Conservation (phyloP, 1,140 invertebrate genomes). For the Caenorhabditis latens region DNA sequence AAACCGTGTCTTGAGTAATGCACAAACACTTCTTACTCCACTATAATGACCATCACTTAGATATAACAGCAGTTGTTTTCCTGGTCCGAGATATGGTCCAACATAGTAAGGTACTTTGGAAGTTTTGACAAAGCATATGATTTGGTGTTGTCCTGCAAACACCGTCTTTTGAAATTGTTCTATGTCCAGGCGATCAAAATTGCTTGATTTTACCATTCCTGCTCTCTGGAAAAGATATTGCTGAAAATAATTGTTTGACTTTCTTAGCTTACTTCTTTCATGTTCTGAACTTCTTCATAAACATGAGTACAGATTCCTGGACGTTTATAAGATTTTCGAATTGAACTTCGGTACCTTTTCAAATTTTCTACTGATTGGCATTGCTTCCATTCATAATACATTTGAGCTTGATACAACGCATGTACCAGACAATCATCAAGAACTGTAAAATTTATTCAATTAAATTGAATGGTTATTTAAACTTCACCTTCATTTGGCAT, state of each 20-base stretch:
- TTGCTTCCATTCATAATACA: not conserved
- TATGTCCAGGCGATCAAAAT: not conserved
- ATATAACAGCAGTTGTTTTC: not conserved
- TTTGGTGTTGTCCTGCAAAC: not conserved
- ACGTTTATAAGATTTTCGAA: not conserved
- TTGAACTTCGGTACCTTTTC: not conserved
- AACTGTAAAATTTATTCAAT: not conserved
- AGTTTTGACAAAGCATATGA: not conserved
- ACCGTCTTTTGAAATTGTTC: not conserved
- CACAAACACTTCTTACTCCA: not conserved
- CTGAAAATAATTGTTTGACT: not conserved
- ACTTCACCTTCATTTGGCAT: not conserved
- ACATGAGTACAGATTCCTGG: not conserved
- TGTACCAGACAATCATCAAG: not conserved
- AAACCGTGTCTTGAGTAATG: not conserved
- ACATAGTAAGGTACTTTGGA: constrained; percentile 2
- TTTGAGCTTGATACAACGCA: not conserved
- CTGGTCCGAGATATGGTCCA: not conserved
- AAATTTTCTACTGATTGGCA: not conserved
- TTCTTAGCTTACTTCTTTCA: not conserved
- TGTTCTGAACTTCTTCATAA: not conserved
- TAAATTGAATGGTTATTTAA: not conserved
- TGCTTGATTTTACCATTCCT: not conserved
- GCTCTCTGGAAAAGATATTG: not conserved
- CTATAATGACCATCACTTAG: not conserved